These are phyloP conservation scores for Chelmon rostratus DNA, from an alignment of 2,797 vertebrate species.

Conservation along the genomic window DNA sequence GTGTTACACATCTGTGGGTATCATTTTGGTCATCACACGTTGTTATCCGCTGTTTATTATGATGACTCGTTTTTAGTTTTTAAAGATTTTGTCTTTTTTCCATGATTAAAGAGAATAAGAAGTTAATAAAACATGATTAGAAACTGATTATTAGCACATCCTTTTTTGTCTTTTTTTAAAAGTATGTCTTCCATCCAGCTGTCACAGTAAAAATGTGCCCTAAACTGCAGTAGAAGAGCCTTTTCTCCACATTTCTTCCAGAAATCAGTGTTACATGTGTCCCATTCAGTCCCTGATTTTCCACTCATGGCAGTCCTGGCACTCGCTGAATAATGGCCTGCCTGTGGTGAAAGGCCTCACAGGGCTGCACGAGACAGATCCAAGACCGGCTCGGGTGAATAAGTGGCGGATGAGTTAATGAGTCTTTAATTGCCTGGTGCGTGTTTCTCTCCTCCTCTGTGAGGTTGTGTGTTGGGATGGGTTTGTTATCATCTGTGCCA, in stretches of 20 bases:
- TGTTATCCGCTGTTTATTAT: slow-evolving; percentile 62
- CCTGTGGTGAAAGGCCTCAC: slow-evolving; percentile 39
- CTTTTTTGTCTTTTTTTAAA: slow-evolving; percentile 10
- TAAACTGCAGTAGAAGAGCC: not conserved
- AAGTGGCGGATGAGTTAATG: slow-evolving; percentile 57
- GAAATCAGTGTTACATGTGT: not conserved
- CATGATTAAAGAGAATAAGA: slow-evolving; percentile 55
- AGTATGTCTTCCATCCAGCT: not conserved
- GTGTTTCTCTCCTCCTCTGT: not conserved
- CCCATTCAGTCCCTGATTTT: slow-evolving; percentile 39
- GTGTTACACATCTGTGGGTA: slow-evolving; percentile 26
- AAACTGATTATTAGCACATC: slow-evolving; percentile 15
- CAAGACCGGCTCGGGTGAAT: slow-evolving; percentile 37
- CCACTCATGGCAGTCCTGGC: slow-evolving; percentile 35
- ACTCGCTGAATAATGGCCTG: slow-evolving; percentile 51
- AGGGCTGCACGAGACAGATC: slow-evolving; percentile 37
- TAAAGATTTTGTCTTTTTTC: slow-evolving; percentile 47
- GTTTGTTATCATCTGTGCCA: slow-evolving; percentile 40
- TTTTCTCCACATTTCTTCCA: slow-evolving; percentile 31
- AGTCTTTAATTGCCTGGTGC: slow-evolving; percentile 51
- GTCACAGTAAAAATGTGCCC: not conserved
- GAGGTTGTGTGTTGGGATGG: slow-evolving; percentile 2
- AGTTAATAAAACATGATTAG: slow-evolving; percentile 67
- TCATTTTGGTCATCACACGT: slow-evolving; percentile 48
- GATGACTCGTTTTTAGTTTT: slow-evolving; percentile 63